phyloP scores from a whole-genome alignment of 1,140 invertebrate genomes.

The Neodiprion fabricii region DNA sequence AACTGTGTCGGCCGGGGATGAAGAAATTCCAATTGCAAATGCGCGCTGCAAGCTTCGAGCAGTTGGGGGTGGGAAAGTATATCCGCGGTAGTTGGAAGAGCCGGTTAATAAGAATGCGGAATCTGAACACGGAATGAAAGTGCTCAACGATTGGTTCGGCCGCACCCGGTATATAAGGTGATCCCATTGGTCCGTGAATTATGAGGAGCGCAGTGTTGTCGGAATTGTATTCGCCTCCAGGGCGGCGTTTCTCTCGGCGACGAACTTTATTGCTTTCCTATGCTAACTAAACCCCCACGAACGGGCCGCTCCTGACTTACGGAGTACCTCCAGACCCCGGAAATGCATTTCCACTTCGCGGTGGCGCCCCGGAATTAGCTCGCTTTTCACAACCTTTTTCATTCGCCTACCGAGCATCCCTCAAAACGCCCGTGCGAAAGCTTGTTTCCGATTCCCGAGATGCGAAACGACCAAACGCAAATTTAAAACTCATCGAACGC shows the following conservation, averaged over 20 bases:
- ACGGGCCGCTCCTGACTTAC: background rate
- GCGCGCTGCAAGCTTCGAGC: background rate
- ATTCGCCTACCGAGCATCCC: no score
- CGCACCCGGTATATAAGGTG: background rate
- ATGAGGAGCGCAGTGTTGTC: background rate
- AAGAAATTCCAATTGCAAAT: constrained; percentile 7
- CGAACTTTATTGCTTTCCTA: background rate
- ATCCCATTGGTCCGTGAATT: background rate
- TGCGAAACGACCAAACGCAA: no score
- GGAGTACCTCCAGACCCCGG: background rate
- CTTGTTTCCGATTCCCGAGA: no score
- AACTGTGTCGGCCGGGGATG: no score
- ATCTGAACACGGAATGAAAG: constrained; percentile 1
- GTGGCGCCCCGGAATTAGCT: background rate
- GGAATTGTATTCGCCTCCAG: background rate
- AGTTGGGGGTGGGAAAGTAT: background rate
- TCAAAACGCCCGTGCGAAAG: no score
- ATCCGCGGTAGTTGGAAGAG: background rate
- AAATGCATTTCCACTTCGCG: background rate
- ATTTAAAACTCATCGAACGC: no score
- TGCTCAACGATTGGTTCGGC: background rate
- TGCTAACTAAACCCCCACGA: background rate
- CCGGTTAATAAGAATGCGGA: background rate
- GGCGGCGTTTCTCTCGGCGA: background rate
- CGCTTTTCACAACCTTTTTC: background rate